Conservation (phyloP, 1,140 invertebrate genomes). For the Drosophila punjabiensis region DNA sequence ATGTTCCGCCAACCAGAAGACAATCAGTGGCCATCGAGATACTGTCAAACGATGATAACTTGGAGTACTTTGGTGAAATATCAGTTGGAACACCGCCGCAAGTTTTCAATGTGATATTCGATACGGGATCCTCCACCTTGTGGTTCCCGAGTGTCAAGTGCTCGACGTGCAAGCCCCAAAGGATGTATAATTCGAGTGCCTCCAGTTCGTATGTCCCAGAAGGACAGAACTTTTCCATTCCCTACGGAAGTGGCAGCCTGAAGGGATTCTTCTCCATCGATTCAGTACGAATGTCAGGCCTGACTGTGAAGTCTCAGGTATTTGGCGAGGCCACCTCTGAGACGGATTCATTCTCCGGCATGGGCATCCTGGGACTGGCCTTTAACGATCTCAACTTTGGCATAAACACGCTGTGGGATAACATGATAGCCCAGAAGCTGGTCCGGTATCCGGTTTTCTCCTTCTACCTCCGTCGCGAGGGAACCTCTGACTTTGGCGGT, state of each 20-base stretch:
- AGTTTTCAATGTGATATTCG: conserved; percentile 97
- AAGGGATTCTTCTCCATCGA: conserved; percentile 97
- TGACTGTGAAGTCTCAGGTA: conserved; percentile 92
- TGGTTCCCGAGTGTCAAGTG: conserved; percentile 99
- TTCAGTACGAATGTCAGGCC: conserved; percentile 88
- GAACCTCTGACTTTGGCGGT: conserved; percentile 51
- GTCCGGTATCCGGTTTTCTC: conserved; percentile 95
- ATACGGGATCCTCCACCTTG: conserved; percentile 99
- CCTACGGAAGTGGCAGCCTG: conserved; percentile 97
- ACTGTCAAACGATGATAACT: conserved; percentile 88
- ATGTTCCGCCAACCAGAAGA: background rate
- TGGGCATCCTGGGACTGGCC: conserved; percentile 97
- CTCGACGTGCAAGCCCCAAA: conserved; percentile 92
- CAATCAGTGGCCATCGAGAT: conserved; percentile 1
- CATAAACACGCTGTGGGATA: conserved; percentile 96
- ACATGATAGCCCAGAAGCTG: conserved; percentile 94
- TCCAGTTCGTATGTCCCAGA: conserved; percentile 94
- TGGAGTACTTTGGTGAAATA: conserved; percentile 97
- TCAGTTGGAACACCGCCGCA: conserved; percentile 96
- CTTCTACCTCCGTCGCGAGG: conserved; percentile 89
- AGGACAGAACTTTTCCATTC: conserved; percentile 95
- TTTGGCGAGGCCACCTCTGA: conserved; percentile 98
- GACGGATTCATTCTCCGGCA: conserved; percentile 93
- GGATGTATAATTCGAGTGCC: conserved; percentile 91
- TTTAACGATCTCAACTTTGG: conserved; percentile 93